Base-by-base conservation (phyloP, 2,797 vertebrate genomes). In the Geotrypetes seraphini region DNA sequence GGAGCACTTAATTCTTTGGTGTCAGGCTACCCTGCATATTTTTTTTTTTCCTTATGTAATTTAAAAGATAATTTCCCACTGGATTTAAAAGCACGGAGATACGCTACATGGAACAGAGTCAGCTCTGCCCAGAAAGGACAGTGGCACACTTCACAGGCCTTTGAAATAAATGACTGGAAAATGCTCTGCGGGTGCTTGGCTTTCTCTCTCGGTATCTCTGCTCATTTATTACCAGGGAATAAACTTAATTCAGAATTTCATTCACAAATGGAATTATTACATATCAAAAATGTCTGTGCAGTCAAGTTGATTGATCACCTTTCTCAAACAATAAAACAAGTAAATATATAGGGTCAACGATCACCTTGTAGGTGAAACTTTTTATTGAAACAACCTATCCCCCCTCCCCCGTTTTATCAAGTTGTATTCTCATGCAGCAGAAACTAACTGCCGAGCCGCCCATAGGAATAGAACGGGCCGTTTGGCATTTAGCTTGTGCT, bases 51-150 rank as follows among this genome's bases (percentile, higher is more conserved):
- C 50, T 53, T 60, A 54, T 68, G 72, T 68, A 66, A 77, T 78
- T 76, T 79, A 66, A 73, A 71, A 78, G 70, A 67, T 64, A 65
- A 79, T 78, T 81, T 81, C 77, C 75, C 50, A 31, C 24, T 28
- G 43, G 57, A 73, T 66, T 69, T 59, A 47, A 69, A 73, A 50
- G 47, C 63, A 63, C 47, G 41, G 42, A 63, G 40, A 55, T 60
- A 53, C 10, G 24, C 40, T 63, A 17, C 42, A 43, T 18, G 43
- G 55, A 60, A 66, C 22, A 59, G 55, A 56, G 65, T 58, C 38
- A 50, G 39, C 43, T 59, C 36, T 69, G 40, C 44, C 60, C 57
- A 20, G 39, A 30, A 33, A 63, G 29, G 24, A 71, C 61, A 63
- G 69, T 61, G 65, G 67, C 59, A 66, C 28, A 61, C 47, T 73